Evolutionary conservation across 1,140 invertebrate genomes (phyloP), one percentile per base, ranked within the genome.

Genomic region (Papilio dardanus): DNA sequence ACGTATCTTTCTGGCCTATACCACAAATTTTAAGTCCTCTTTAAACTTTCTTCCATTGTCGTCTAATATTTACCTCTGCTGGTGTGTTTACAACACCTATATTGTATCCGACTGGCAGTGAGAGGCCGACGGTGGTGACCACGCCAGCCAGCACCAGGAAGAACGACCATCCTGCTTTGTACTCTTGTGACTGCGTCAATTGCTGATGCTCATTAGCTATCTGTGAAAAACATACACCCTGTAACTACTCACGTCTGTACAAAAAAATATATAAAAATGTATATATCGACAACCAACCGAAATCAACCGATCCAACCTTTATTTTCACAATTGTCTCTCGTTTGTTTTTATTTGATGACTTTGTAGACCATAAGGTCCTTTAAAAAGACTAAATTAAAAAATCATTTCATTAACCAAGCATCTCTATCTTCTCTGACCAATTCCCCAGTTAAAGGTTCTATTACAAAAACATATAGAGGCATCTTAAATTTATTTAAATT

Each of bases 31-130:
- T n/a, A n/a, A n/a, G n/a, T n/a, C n/a, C n/a, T n/a, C n/a, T n/a
- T n/a, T n/a, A n/a, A n/a, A n/a, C n/a, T n/a, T n/a, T n/a, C n/a
- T n/a, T n/a, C n/a, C n/a, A n/a, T n/a, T n/a, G n/a, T n/a, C n/a
- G 35, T 37, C 3, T 1, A 37, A 14, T 21, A 2, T 78, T 84
- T 75, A 98, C 97, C 82, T 94, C 89, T 82, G 96, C 96, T 46
- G 97, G 97, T 74, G 96, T 96, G 90, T 98, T 99, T 46, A 99
- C 94, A 24, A 98, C 97, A 46, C 97, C 98, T 67, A 97, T 97
- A 82, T 97, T 97, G 87, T 97, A 99, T 50, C 98, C 98, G 78
- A 97, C 96, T 62, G 98, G 97, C 71, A 98, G 92, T 14, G 97
- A 97, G 14, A 96, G 96, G 37, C 98, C 97, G 8, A 98, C 77